phyloP scores from a whole-genome alignment of 2,888 invertebrate genomes.

The Flexamia atlantica region DNA sequence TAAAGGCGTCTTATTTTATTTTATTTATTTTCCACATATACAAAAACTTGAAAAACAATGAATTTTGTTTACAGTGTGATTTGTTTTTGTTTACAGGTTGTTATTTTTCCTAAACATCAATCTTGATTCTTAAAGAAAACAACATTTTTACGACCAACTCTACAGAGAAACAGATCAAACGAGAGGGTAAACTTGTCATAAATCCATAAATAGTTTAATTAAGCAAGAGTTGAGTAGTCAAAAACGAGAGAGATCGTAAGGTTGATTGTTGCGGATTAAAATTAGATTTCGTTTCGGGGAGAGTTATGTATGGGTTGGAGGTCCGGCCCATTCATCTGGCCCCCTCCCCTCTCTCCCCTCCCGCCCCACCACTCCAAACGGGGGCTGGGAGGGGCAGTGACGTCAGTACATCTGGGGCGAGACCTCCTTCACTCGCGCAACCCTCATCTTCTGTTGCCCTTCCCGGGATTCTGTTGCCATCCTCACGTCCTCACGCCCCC shows the following conservation, averaged over 20 bases:
- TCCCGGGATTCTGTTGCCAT: constrained; percentile 41
- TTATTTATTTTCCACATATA: too few species aligned
- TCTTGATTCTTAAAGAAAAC: too few species aligned
- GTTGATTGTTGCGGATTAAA: constrained; percentile 49
- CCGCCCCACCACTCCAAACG: background rate
- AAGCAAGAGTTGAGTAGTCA: constrained; percentile 34
- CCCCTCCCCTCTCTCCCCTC: constrained; percentile 25
- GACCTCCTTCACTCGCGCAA: constrained; percentile 50
- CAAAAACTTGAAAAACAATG: too few species aligned
- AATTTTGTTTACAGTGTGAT: too few species aligned
- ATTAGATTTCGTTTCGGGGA: constrained; percentile 44
- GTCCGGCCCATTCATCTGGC: constrained; percentile 38
- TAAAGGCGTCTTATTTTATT: too few species aligned
- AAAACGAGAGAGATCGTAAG: background rate
- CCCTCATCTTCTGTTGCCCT: constrained; percentile 29
- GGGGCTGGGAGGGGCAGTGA: constrained; percentile 20
- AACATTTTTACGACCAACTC: too few species aligned
- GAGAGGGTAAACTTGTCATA: too few species aligned
- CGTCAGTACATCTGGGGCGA: constrained; percentile 49
- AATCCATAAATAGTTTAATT: constrained; percentile 12
- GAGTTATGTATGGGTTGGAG: constrained; percentile 42
- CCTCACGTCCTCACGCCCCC: constrained; percentile 3
- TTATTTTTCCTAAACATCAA: too few species aligned
- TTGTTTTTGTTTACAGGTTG: too few species aligned
- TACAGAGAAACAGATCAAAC: too few species aligned